Evolutionary conservation across 2,888 invertebrate genomes (phyloP), one percentile per base, ranked within the genome.

Genomic region (Noctuana brunneofusca): DNA sequence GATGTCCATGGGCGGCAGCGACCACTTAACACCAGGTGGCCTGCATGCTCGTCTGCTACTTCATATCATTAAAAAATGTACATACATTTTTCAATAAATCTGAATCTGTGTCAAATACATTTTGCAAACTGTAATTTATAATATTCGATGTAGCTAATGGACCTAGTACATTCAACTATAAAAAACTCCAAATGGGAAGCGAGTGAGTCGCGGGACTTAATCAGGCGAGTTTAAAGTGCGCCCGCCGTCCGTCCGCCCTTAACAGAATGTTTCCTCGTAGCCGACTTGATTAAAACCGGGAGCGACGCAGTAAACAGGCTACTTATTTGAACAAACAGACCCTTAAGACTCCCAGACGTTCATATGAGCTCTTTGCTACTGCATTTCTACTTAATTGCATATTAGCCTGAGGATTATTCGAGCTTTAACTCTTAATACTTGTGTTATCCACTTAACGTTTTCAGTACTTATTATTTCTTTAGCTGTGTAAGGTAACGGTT

Each of bases 241-340:
- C 81, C 82, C 71, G 75, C 72, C 73, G 76, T 78, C 71, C 76
- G 73, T 73, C 75, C 76, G 74, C 76, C 75, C 79, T 69, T 73
- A 70, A 70, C 72, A 74, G 69, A 72, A 69, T 70, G 76, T 66
- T 66, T 73, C 72, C 75, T 73, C 73, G 72, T 74, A 75, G 78
- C 74, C 72, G 75, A 79, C 76, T 84, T 84, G 83, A 86, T 86
- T 84, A 86, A 83, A 84, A 83, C 82, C 72, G 75, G 78, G 77
- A 77, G 60, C 75, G 65, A 65, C 65, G 73, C 68, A 46, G 63
- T 63, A 72, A 79, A 80, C 78, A 74, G 71, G 75, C 77, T 75
- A 79, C 79, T 83, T 81, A 83, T 81, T 80, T 80, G 76, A 78
- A 79, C 79, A 80, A 80, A 80, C 81, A 73, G 70, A 74, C 76